Conservation (phyloP, 2,888 invertebrate genomes). For the Cryptus viduatorius region DNA sequence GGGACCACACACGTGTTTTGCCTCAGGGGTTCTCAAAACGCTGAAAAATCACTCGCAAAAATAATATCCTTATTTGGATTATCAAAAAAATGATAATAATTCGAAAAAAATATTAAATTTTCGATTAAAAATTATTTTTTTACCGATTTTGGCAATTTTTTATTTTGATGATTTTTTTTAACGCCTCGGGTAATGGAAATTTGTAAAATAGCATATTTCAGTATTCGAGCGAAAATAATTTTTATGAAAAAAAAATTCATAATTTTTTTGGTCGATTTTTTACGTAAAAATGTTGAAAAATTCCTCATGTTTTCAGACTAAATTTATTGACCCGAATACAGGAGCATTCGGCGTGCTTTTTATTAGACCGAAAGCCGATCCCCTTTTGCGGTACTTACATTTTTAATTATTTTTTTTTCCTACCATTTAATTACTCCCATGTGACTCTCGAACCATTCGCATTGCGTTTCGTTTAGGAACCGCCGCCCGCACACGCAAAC, state of each 20-base stretch:
- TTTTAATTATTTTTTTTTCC: conserved; percentile 25
- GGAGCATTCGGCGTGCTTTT: neutral
- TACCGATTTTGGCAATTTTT: too few species aligned
- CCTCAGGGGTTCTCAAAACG: conserved; percentile 61
- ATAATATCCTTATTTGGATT: neutral
- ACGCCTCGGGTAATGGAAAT: too few species aligned
- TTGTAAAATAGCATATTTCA: too few species aligned
- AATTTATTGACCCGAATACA: neutral
- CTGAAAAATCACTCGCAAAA: neutral
- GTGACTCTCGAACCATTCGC: conserved; percentile 23
- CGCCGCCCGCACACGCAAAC: conserved; percentile 45
- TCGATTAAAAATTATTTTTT: too few species aligned
- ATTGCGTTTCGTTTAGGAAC: conserved; percentile 36
- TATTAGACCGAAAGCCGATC: neutral
- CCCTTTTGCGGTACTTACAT: conserved; percentile 1
- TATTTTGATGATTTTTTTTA: too few species aligned
- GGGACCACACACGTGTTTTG: conserved; percentile 66
- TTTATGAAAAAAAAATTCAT: neutral
- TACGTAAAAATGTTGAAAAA: neutral
- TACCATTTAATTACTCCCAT: conserved; percentile 45
- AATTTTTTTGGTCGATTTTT: neutral
- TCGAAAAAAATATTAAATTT: neutral
- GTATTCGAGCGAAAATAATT: too few species aligned
- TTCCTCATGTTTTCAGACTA: neutral
- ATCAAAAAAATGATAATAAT: neutral